phyloP scores from a whole-genome alignment of 1,140 invertebrate genomes.

The Zaprionus gabonicus region DNA sequence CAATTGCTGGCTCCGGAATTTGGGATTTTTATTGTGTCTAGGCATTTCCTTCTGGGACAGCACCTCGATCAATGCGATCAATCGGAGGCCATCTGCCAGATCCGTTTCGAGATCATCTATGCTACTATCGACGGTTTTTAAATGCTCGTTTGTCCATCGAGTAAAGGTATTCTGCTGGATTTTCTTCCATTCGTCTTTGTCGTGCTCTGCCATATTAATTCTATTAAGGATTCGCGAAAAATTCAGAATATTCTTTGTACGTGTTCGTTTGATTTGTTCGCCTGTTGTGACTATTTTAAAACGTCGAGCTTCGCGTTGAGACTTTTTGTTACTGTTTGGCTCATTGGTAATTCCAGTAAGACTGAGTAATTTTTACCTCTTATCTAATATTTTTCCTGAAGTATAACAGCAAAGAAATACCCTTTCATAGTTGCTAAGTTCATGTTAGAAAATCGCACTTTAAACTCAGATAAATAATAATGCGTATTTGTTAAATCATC shows the following conservation, averaged over 20 bases:
- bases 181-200: slow-evolving; percentile 96
- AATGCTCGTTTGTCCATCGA: slow-evolving; percentile 96
- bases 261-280: slow-evolving; percentile 3
- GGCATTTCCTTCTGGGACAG: slow-evolving; percentile 92
- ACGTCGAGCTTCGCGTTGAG: neutral
- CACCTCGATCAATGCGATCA: slow-evolving; percentile 94
- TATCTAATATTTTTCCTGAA: neutral
- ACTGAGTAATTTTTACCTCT: slow-evolving; percentile 14
- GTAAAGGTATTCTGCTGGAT: slow-evolving; percentile 98
- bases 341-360: slow-evolving; percentile 11
- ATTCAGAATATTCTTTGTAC: neutral
- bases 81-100: slow-evolving; percentile 92
- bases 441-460: too few relatives aligned
- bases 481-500: too few relatives aligned
- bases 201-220: slow-evolving; percentile 89
- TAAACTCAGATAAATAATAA: too few relatives aligned
- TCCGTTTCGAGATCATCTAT: slow-evolving; percentile 93
- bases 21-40: slow-evolving; percentile 94
- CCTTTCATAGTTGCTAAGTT: neutral
- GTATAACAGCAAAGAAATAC: slow-evolving; percentile 2
- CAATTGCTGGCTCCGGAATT: slow-evolving; percentile 94
- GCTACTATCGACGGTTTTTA: slow-evolving; percentile 91
- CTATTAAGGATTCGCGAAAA: neutral
- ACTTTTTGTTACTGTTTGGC: slow-evolving; percentile 12
- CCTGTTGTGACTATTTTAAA: slow-evolving; percentile 6